phyloP scores from a whole-genome alignment of 2,797 vertebrate genomes.

The Malacoraja senta region DNA sequence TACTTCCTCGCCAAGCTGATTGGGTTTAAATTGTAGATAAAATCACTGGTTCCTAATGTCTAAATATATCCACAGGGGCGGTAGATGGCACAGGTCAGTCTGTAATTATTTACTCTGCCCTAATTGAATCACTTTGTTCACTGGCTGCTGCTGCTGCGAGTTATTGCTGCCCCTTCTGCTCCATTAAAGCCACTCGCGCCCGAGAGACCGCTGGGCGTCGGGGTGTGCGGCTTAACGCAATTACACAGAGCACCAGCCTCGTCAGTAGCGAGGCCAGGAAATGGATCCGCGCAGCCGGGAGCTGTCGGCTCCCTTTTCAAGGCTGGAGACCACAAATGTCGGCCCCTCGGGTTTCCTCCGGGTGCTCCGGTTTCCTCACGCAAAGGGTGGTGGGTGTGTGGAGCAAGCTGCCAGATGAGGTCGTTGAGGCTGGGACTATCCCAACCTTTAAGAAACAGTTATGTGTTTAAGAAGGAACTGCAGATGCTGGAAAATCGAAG shows the following conservation, averaged over 20 bases:
- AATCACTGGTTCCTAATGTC: background rate
- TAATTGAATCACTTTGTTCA: background rate
- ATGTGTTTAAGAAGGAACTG: too few species aligned
- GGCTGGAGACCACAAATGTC: background rate
- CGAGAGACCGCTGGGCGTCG: background rate
- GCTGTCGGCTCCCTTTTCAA: background rate
- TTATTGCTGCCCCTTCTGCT: background rate
- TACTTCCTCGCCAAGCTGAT: background rate
- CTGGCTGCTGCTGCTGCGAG: background rate
- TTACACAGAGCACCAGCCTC: background rate
- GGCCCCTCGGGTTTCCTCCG: too few species aligned
- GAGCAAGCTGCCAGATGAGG: too few species aligned
- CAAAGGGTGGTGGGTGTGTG: too few species aligned
- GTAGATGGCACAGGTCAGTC: background rate
- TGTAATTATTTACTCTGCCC: background rate
- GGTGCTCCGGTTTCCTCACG: too few species aligned
- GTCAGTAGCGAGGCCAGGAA: background rate
- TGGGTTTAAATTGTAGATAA: background rate
- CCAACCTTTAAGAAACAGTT: too few species aligned
- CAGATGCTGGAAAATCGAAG: too few species aligned
- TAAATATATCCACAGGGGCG: background rate
- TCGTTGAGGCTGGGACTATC: too few species aligned
- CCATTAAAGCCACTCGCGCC: too few species aligned
- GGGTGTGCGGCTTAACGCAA: background rate
- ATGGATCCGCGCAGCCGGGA: too few species aligned